Conservation (phyloP, 2,797 vertebrate species). For the Pangasius mekongensis region DNA sequence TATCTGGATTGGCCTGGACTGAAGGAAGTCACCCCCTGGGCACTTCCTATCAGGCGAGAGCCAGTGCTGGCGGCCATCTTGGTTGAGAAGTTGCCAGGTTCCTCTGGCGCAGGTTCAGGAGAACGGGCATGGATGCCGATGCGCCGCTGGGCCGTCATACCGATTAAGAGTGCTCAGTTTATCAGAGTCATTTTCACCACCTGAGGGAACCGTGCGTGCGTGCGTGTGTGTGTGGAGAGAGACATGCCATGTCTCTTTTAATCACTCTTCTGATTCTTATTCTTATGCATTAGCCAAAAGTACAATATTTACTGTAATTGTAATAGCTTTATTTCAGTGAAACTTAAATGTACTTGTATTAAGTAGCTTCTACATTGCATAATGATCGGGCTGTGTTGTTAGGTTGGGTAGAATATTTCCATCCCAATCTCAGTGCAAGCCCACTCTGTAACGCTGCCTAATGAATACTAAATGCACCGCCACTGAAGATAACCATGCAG, state of each 20-base stretch:
- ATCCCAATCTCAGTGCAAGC: neutral
- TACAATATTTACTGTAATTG: neutral
- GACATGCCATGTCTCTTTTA: neutral
- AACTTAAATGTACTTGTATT: neutral
- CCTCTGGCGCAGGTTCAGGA: constrained; percentile 38
- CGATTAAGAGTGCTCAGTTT: constrained; percentile 34
- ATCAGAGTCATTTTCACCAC: constrained; percentile 47
- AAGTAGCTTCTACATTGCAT: neutral
- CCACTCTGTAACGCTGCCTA: neutral
- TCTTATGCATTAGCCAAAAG: neutral
- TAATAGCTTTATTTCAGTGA: neutral
- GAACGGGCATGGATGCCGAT: constrained; percentile 16
- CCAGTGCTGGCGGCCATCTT: constrained; percentile 46
- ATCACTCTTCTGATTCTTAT: neutral
- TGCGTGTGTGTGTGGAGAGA: constrained; percentile 10
- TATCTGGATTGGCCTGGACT: constrained; percentile 44
- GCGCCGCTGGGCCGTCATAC: constrained; percentile 32
- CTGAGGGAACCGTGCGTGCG: neutral
- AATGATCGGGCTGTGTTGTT: neutral
- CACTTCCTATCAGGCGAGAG: constrained; percentile 43
- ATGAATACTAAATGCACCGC: neutral
- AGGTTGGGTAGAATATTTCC: neutral
- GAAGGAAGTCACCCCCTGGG: constrained; percentile 44
- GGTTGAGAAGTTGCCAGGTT: constrained; percentile 44
- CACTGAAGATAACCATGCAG: neutral